phyloP scores from a whole-genome alignment of 2,797 vertebrate species.

The Lutjanus campechanus region DNA sequence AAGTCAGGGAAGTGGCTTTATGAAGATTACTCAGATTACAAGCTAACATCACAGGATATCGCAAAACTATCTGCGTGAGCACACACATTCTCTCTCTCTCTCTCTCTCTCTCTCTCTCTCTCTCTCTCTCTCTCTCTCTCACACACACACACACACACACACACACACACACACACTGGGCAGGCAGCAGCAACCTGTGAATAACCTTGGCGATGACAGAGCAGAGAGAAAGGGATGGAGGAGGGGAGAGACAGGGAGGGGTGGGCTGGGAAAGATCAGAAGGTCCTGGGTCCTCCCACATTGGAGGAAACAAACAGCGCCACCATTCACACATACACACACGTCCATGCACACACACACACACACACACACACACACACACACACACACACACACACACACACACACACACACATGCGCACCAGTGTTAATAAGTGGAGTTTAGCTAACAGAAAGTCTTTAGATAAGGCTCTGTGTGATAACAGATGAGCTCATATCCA shows the following conservation, averaged over 20 bases:
- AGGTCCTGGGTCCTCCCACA: slow-evolving; percentile 80
- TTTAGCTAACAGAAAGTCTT: slow-evolving; percentile 70
- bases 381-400: slow-evolving; percentile 11
- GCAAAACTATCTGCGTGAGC: slow-evolving; percentile 17
- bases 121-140: no score
- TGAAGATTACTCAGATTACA: slow-evolving; percentile 28
- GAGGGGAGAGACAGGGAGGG: slow-evolving; percentile 68
- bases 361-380: slow-evolving; percentile 25
- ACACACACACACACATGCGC: slow-evolving; percentile 26
- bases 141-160: slow-evolving; percentile 22
- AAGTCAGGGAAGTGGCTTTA: slow-evolving; percentile 34
- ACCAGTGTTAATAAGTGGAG: slow-evolving; percentile 69
- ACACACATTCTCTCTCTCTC: no score
- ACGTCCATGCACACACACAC: slow-evolving; percentile 29
- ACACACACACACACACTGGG: slow-evolving; percentile 26
- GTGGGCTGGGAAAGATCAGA: slow-evolving; percentile 81
- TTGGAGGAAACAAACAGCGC: slow-evolving; percentile 79
- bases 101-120: no score
- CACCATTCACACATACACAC: slow-evolving; percentile 61
- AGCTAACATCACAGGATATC: slow-evolving; percentile 37
- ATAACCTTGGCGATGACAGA: slow-evolving; percentile 78
- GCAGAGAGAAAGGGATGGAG: slow-evolving; percentile 58
- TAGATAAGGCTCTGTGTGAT: slow-evolving; percentile 80
- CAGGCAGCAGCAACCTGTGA: slow-evolving; percentile 72
- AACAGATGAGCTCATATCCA: slow-evolving; percentile 90